phyloP scores from a whole-genome alignment of 2,888 invertebrate genomes.

The Galerucella calmariensis region DNA sequence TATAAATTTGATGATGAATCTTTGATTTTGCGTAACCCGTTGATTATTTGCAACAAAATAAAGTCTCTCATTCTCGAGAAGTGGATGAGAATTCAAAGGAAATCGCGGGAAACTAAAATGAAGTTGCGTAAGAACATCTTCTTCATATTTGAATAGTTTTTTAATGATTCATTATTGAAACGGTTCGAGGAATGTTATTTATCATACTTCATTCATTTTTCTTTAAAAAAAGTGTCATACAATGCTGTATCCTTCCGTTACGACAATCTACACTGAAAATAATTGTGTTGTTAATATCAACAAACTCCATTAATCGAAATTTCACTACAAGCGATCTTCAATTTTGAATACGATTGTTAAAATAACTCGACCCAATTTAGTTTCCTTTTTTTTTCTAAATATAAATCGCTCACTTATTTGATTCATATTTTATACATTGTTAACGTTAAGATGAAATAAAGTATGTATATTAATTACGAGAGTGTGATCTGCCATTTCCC shows the following conservation, averaged over 20 bases:
- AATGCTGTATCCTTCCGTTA: no score
- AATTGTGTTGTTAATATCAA: no score
- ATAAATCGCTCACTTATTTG: background rate
- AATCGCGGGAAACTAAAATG: constrained; percentile 7
- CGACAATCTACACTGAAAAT: no score
- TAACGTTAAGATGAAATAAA: background rate
- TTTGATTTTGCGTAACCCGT: background rate
- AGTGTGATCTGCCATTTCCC: constrained; percentile 32
- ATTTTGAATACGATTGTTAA: no score
- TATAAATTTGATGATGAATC: background rate
- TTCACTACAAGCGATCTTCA: background rate
- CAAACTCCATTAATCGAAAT: background rate
- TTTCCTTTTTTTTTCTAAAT: no score
- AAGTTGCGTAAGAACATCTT: constrained; percentile 1
- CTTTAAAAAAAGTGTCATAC: no score
- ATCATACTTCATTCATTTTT: background rate
- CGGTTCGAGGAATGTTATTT: constrained; percentile 2
- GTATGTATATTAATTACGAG: constrained; percentile 19
- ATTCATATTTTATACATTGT: constrained; percentile 1
- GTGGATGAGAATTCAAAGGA: background rate
- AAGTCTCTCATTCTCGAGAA: background rate
- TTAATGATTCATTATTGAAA: constrained; percentile 16
- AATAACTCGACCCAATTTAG: no score
- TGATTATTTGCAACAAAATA: background rate
- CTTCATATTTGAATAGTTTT: constrained; percentile 6